Base-by-base conservation (phyloP, 2,113 vertebrate genomes). In the Epinephelus fuscoguttatus region DNA sequence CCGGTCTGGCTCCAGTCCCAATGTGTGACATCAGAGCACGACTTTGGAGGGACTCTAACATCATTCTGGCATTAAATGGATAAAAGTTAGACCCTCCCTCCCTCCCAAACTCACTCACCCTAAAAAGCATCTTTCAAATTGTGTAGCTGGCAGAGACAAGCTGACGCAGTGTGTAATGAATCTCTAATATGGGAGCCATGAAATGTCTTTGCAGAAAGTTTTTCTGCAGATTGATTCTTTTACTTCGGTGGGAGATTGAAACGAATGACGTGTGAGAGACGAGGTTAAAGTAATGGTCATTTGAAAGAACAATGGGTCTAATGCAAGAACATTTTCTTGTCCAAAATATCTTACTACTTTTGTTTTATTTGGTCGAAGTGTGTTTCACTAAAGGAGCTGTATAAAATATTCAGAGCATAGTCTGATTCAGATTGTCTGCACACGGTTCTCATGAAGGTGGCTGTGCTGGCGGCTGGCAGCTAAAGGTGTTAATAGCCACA, bases 11-110 rank as follows among this genome's bases (percentile, higher is more conserved):
- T 72, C 23, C 47, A 17, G 19, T 70, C 74, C 77, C 33, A 67
- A 12, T 59, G 42, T 15, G 53, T 60, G 33, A 89, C 79, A 71
- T 67, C 71, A 77, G 10, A 79, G 61, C 49, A 4, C 45, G 72
- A 25, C 40, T 78, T 53, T 85, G 33, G 42, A 80, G 21, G 53
- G 70, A 25, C 50, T 76, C 30, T 53, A 37, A 71, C 64, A 69
- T 68, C 68, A 72, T 52, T 84, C 52, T 78, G 79, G 50, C 60
- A 80, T 80, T 53, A 75, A 80, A 75, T 40, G 50, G 73, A 86
- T 88, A 84, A 78, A 80, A 87, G 42, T 70, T 68, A 45, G 18
- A 78, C 72, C 33, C 77, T 27, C 67, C 49, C 25, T 37, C 63
- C 9, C 33, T 59, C 21, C 21, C 71, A 78, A 78, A 81, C 60